Conservation (phyloP, 2,797 vertebrate genomes). For the Pangasius sanitwongsei region DNA sequence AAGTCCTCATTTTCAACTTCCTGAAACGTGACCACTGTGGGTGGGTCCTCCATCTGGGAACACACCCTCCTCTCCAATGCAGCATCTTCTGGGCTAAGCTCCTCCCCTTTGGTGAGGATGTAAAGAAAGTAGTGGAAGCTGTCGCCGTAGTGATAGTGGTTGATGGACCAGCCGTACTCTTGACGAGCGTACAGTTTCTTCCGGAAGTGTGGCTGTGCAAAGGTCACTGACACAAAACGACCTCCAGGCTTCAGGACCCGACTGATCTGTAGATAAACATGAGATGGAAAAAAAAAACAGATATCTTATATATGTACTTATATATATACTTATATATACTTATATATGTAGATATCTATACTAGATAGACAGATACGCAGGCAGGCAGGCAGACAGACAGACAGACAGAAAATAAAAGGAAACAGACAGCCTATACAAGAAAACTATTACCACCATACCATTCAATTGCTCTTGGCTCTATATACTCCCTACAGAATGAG, state of each 20-base stretch:
- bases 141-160: conserved; percentile 77
- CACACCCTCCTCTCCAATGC: conserved; percentile 74
- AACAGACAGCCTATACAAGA: background rate
- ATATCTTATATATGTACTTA: background rate
- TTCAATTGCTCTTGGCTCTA: background rate
- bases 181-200: conserved; percentile 82
- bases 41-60: conserved; percentile 50
- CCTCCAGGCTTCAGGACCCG: conserved; percentile 83
- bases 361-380: background rate
- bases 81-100: conserved; percentile 75
- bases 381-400: background rate
- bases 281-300: background rate
- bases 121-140: conserved; percentile 89
- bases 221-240: conserved; percentile 88
- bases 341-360: background rate
- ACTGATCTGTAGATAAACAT: conserved; percentile 76
- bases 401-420: background rate
- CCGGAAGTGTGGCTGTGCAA: conserved; percentile 87
- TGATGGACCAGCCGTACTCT: conserved; percentile 85
- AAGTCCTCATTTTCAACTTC: conserved; percentile 77
- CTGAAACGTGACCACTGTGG: conserved; percentile 15
- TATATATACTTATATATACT: too few species aligned
- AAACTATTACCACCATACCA: background rate
- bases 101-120: conserved; percentile 85
- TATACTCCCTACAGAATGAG: conserved; percentile 1